Evolutionary conservation across 1,140 invertebrate species (phyloP), one percentile per base, ranked within the genome.

Genomic region (Propsilocerus akamusi): DNA sequence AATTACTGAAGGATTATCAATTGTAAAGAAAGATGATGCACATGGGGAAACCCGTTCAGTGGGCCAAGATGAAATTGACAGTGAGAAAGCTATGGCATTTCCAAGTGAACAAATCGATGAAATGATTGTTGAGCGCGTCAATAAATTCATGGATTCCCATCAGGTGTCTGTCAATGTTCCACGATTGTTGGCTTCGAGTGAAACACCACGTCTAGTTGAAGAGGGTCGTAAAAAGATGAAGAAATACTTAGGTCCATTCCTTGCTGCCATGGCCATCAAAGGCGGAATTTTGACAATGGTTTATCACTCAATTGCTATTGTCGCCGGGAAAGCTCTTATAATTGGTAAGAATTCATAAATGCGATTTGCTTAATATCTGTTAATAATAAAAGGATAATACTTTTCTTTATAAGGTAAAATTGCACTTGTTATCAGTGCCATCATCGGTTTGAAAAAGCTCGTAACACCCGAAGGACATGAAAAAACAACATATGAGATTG

Each of bases 401-500:
- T n/a, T n/a, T n/a, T n/a, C n/a, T n/a, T n/a, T n/a, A n/a, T n/a
- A n/a, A n/a, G n/a, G n/a, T n/a, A 65, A 65, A 53, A 77, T 86
- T 56, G 84, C 84, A 11, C 62, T 88, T 3, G 69, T 83, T 2
- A 66, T 88, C 14, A 81, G 80, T 26, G 77, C 77, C 8, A 80
- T 85, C 30, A 72, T 86, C 34, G 82, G 80, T 0, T 65, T 88
- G 34, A 86, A 84, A 68, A 85, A 84, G 58, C 64, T 85, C 20
- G 73, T 81, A 0, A 68, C 73, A 5, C 65, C 69, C 28, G 72
- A 74, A 51, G 70, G 71, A 14, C 71, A 76, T 47, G 82, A 84
- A 58, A 86, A 84, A 61, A 86, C 82, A 3, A 85, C 83, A 11
- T 83, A 85, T 57, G 83, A 86, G 65, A 85, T 87, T 59, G 78